Conservation (phyloP, 2,113 vertebrate species). For the Coracopsis vasa region DNA sequence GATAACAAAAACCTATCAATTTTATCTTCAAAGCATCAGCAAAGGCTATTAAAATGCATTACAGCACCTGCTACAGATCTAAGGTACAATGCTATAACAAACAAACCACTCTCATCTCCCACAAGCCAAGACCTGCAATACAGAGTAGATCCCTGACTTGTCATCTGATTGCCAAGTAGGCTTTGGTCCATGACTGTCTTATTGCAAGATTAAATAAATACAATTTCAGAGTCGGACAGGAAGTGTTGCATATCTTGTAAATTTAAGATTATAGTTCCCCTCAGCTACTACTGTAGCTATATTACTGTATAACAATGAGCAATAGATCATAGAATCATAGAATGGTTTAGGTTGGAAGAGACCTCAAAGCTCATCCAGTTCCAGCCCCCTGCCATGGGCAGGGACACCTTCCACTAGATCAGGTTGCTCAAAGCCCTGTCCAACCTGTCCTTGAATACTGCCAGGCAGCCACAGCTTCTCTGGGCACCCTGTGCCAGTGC, state of each 20-base stretch:
- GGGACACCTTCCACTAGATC: neutral
- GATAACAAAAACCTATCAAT: neutral
- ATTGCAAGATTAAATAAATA: neutral
- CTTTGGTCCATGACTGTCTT: neutral
- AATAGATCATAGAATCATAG: neutral
- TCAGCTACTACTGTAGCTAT: neutral
- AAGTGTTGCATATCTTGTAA: neutral
- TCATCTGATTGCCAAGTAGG: neutral
- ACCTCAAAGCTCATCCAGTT: neutral
- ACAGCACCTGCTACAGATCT: neutral
- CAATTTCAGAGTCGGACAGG: fast-evolving
- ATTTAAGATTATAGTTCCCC: neutral
- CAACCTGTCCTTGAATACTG: neutral
- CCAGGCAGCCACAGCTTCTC: neutral
- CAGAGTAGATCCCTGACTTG: neutral
- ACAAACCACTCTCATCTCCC: neutral
- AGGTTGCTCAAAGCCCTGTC: neutral
- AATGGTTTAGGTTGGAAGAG: neutral
- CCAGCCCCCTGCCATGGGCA: neutral
- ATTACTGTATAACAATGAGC: neutral
- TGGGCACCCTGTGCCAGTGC: neutral
- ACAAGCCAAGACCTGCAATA: neutral
- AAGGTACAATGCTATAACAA: neutral
- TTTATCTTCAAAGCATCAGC: neutral
- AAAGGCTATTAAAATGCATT: neutral